Percentiles rank a stretch among this genome's conserved stretches.
Evolutionary conservation across 2,888 invertebrate genomes (phyloP).

Genomic region (Aleiodes testaceus): DNA sequence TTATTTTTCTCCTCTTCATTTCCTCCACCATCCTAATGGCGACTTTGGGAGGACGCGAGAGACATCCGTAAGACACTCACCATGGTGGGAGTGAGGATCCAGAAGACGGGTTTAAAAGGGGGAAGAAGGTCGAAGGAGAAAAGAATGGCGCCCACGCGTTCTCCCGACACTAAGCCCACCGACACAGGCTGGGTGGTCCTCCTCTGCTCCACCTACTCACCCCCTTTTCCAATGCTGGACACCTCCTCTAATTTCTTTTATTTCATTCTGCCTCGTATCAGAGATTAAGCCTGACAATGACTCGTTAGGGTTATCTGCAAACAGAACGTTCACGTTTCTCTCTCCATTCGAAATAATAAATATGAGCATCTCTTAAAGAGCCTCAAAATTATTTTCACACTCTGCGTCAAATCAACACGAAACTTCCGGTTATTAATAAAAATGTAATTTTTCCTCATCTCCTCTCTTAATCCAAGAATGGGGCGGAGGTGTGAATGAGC

Average conservation of each 20-base stretch:
- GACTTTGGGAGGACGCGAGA: slow-evolving; percentile 48
- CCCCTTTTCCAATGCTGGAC: slow-evolving; percentile 61
- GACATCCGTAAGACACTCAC: slow-evolving; percentile 46
- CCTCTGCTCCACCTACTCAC: slow-evolving; percentile 70
- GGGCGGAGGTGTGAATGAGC: slow-evolving; percentile 68
- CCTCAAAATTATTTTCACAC: background rate
- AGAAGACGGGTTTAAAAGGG: slow-evolving; percentile 43
- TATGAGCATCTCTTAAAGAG: background rate
- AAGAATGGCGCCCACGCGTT: slow-evolving; percentile 71
- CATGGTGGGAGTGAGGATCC: slow-evolving; percentile 47
- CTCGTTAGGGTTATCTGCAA: slow-evolving; percentile 29
- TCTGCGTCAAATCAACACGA: too few relatives aligned
- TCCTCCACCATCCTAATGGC: slow-evolving; percentile 46
- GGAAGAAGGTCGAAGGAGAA: slow-evolving; percentile 53
- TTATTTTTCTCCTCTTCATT: slow-evolving; percentile 34
- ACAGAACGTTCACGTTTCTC: background rate
- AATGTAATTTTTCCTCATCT: background rate
- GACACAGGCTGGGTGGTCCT: slow-evolving; percentile 72
- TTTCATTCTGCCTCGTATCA: slow-evolving; percentile 33
- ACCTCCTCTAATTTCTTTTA: slow-evolving; percentile 42
- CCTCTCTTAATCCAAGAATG: slow-evolving; percentile 42
- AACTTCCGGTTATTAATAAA: too few relatives aligned
- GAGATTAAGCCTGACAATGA: slow-evolving; percentile 29
- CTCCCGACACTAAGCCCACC: slow-evolving; percentile 68
- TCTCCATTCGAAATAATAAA: background rate